A percentile compares a stretch with the other conserved stretches of the same genome.
Conservation (phyloP, 2,113 vertebrate genomes). For the Phalacrocorax brasilianus region DNA sequence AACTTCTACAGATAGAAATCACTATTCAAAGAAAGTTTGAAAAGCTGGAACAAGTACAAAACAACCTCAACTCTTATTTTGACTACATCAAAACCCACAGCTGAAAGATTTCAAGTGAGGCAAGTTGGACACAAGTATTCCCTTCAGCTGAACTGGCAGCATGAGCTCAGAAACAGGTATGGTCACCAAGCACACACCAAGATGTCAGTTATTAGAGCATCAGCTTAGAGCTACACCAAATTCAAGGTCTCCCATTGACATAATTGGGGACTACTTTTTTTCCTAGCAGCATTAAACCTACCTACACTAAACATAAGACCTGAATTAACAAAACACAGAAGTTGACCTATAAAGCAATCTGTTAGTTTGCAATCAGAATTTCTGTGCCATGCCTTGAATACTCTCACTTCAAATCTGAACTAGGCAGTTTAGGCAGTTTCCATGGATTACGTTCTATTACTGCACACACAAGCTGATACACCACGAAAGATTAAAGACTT, state of each 20-base stretch:
- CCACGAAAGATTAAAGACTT: neutral
- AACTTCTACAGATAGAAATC: neutral
- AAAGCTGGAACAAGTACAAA: neutral
- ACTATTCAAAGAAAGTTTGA: neutral
- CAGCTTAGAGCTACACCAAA: neutral
- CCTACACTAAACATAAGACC: accelerated
- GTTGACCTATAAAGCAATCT: neutral
- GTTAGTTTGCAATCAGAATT: neutral
- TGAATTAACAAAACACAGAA: neutral
- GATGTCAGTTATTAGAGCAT: neutral
- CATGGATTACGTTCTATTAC: neutral
- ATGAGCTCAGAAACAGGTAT: neutral
- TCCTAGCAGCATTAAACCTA: neutral
- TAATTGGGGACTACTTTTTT: neutral
- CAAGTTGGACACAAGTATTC: neutral
- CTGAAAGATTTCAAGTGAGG: neutral
- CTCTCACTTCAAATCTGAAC: too few relatives aligned
- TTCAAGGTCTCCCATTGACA: neutral
- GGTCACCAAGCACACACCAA: neutral
- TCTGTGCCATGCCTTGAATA: neutral
- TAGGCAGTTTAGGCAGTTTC: neutral
- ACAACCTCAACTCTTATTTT: neutral
- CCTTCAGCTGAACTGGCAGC: neutral
- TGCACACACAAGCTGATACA: accelerated
- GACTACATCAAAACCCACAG: neutral